A percentile compares a stretch with the other conserved stretches of the same genome.
Conservation (phyloP, 2,888 invertebrate species). For the Malthinus seriepunctatus region DNA sequence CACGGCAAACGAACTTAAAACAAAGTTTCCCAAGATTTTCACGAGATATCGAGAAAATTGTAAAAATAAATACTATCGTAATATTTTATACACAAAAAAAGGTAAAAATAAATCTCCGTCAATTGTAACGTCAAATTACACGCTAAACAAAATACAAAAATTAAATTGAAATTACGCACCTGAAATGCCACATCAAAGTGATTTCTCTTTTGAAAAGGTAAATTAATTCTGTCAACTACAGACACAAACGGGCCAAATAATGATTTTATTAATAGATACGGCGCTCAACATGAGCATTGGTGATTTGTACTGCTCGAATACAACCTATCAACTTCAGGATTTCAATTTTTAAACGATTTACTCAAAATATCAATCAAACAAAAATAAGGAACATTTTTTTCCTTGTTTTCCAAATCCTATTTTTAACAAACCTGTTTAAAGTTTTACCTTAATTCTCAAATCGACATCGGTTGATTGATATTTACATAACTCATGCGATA, state of each 20-base stretch:
- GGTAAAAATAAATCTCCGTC: too few relatives aligned
- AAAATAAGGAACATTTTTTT: constrained; percentile 10
- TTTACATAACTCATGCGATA: too few relatives aligned
- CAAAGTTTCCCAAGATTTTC: constrained; percentile 43
- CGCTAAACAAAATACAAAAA: constrained; percentile 29
- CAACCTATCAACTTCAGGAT: constrained; percentile 35
- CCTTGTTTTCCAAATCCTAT: too few relatives aligned
- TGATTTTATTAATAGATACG: constrained; percentile 36
- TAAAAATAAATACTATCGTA: too few relatives aligned
- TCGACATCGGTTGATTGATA: too few relatives aligned
- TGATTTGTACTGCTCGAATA: constrained; percentile 31
- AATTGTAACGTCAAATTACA: not conserved
- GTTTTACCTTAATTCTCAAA: too few relatives aligned
- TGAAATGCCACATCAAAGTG: constrained; percentile 41
- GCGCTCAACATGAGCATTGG: constrained; percentile 31
- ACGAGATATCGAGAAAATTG: constrained; percentile 34
- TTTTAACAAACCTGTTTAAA: too few relatives aligned
- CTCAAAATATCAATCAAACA: constrained; percentile 17
- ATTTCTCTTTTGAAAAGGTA: constrained; percentile 37
- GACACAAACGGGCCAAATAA: constrained; percentile 31
- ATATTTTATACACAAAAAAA: too few relatives aligned
- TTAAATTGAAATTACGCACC: constrained; percentile 33
- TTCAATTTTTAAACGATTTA: constrained; percentile 33
- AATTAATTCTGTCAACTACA: constrained; percentile 46
- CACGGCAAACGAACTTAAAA: constrained; percentile 47